A percentile compares a stretch with the other conserved stretches of the same genome.
Conservation (phyloP, 2,113 vertebrate genomes). For the Eurypyga helias region DNA sequence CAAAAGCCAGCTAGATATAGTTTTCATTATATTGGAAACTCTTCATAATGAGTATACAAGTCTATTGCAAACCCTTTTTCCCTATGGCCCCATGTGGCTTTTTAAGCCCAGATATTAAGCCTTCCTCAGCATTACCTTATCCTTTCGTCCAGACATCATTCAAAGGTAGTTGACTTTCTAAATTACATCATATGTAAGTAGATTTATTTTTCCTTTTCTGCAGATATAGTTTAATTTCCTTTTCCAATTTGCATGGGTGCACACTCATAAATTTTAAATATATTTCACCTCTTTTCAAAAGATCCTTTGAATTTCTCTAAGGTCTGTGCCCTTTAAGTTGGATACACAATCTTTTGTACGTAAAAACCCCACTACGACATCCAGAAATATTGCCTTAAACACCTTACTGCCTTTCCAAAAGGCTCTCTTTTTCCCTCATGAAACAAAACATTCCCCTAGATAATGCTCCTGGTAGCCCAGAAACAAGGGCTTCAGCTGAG, state of each 20-base stretch:
- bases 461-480: neutral
- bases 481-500: neutral
- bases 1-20: neutral
- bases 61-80: neutral
- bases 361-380: neutral
- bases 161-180: slow-evolving; percentile 52
- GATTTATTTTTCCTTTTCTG: slow-evolving; percentile 52
- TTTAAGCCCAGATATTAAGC: slow-evolving; percentile 48
- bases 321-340: slow-evolving; percentile 27
- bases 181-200: slow-evolving; percentile 50
- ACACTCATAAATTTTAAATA: slow-evolving; percentile 50
- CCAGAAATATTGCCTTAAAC: slow-evolving; percentile 2
- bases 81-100: neutral
- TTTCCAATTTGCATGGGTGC: slow-evolving; percentile 55
- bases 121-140: slow-evolving; percentile 49
- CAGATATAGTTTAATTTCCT: slow-evolving; percentile 60
- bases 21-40: slow-evolving; percentile 5
- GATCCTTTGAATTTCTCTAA: slow-evolving; percentile 44
- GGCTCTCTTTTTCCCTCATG: neutral
- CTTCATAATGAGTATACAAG: neutral
- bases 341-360: neutral
- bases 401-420: neutral
- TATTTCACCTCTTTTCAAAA: slow-evolving; percentile 46
- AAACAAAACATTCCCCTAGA: neutral
- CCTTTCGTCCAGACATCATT: neutral